Percentiles rank a stretch among this genome's conserved stretches.
phyloP scores from a whole-genome alignment of 2,797 vertebrate genomes.

The Varecia variegata region DNA sequence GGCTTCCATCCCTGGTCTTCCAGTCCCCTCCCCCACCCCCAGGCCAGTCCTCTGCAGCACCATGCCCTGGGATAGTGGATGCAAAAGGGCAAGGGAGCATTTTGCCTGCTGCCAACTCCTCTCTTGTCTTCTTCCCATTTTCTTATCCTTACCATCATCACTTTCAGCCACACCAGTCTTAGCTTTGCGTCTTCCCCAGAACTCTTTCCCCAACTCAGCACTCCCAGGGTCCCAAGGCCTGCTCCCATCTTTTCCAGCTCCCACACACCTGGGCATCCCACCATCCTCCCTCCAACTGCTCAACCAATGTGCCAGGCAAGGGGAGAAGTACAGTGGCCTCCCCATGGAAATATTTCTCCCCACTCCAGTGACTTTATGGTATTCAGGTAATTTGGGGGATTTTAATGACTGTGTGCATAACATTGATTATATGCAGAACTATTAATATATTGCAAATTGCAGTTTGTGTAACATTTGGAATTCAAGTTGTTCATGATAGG shows the following conservation, averaged over 20 bases:
- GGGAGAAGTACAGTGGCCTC: not conserved
- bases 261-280: not conserved
- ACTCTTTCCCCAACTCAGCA: not conserved
- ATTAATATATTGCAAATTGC: not conserved
- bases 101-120: not conserved
- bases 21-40: not conserved
- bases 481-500: not conserved
- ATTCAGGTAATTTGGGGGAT: not conserved
- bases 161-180: not conserved
- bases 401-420: not conserved
- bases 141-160: not conserved
- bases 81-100: not conserved
- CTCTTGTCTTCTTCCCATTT: not conserved
- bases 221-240: not conserved
- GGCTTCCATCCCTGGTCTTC: not conserved
- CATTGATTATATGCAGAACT: not conserved
- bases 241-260: not conserved
- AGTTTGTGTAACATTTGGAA: not conserved
- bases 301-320: rapidly evolving
- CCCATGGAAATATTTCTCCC: not conserved
- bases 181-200: not conserved
- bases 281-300: not conserved
- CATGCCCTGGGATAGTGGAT: not conserved
- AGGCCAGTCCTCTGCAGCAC: not conserved
- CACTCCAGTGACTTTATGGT: not conserved